Base-by-base conservation (phyloP, 2,888 invertebrate genomes). In the Parasteatoda lunata region DNA sequence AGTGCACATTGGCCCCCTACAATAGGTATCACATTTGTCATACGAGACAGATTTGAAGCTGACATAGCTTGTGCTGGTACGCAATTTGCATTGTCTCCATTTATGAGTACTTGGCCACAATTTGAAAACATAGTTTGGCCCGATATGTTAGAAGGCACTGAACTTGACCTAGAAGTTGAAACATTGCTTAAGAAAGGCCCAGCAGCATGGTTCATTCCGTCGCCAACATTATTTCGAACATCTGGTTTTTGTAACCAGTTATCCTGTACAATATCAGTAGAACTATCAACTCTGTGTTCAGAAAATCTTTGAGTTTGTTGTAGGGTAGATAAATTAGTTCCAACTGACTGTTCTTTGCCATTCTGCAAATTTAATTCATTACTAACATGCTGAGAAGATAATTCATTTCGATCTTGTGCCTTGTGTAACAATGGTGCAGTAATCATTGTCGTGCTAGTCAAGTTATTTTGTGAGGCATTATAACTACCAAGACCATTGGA, bases 1-100 rank as follows among this genome's bases (percentile, higher is more conserved):
- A 91, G 88, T 6, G 90, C 89, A 70, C 89, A 88, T 72, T 90
- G 90, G 47, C 88, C 90, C 71, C 89, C 89, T 73, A 90, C 88
- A 66, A 91, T 84, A 13, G 88, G 88, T 65, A 88, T 88, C 45
- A 84, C 81, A 73, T 79, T 81, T 30, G 89, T 88, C 66, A 90
- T 82, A 68, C 84, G 86, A 65, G 89, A 86, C 11, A 90, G 59
- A 84, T 89, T 90, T 45, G 90, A 83, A 52, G 89, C 78, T 8
- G 89, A 70, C 30, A 90, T 68, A 45, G 84, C 76, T 72, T 89
- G 89, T 48, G 89, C 69, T 54, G 88, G 89, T n/a, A 88, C 88
- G 70, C 89, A 85, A 45, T 88, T 83, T 47, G 51, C 81, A 59
- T 87, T 83, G 9, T 88, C 88, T n/a, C 82, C 76, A 76, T 77